Percentiles rank a stretch among this genome's conserved stretches.
Evolutionary conservation across 2,797 vertebrate species (phyloP).

Genomic region (Propithecus perrieri): DNA sequence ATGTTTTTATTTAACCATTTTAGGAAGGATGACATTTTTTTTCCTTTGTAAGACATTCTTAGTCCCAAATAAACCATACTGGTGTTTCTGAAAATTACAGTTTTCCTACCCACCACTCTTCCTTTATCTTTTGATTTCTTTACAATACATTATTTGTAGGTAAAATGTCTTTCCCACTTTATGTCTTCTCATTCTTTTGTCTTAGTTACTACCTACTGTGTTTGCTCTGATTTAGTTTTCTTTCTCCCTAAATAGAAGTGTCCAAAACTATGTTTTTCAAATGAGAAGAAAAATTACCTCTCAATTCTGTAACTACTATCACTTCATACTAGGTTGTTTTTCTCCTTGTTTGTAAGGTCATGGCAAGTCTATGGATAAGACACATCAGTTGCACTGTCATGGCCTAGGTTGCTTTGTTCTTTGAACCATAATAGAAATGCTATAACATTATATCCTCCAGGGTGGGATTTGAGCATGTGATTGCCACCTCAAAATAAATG

Average conservation of each 20-base stretch:
- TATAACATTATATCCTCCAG: background rate
- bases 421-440: background rate
- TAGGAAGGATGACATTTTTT: conserved; percentile 2
- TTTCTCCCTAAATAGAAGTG: background rate
- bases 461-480: background rate
- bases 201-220: background rate
- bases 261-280: background rate
- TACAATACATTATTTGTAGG: background rate
- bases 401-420: background rate
- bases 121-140: background rate
- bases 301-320: background rate
- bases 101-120: background rate
- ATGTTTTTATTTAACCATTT: conserved; percentile 51
- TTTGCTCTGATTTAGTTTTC: background rate
- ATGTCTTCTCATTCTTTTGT: background rate
- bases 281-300: conserved; percentile 5
- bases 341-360: background rate
- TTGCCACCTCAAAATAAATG: background rate
- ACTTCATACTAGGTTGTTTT: background rate
- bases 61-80: background rate
- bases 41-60: conserved; percentile 2
- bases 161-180: background rate
- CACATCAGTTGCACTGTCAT: background rate
- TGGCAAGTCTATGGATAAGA: background rate
- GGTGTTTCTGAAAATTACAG: conserved; percentile 36